Base-by-base conservation (phyloP, 35 echinoderm and acorn worm genomes). In the Antedon bifida region DNA sequence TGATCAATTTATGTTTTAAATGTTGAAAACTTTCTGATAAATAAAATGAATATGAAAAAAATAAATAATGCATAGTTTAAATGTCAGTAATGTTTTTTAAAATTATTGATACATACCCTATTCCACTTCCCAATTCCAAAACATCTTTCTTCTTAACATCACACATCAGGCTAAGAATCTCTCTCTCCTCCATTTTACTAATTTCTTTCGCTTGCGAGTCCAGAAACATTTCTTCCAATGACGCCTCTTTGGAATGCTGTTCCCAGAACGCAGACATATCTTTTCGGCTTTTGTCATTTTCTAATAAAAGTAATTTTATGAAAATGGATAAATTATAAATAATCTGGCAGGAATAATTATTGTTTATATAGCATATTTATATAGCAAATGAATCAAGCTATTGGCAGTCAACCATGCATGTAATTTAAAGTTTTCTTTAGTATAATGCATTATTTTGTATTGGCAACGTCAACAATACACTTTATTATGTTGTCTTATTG, bases 141-240 rank as follows among this genome's bases (percentile, higher is more conserved):
- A 96, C 78, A 56, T 45, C 92, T 82, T 92, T 96, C 19, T 87
- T 90, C 11, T 83, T 84, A 0, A 96, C 0, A 17, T 88, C 87
- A 36, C 90, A 90, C 0, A 96, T 76, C 3, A 96, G 80, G 34
- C 84, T 77, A 55, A 96, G 34, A 14, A 96, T 83, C 81, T 96
- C 93, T 19, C 87, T 90, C 5, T 79, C 75, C 74, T 92, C 90
- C 31, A 89, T 39, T 36, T 89, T 16, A 73, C 73, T 89, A 1
- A 96, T 30, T 0, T 74, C 8, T 23, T 79, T 38, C 30, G 87
- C 93, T 14, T 89, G 77, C 55, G 81, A 86, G 34, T 89, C 90
- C 33, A 96, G 80, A 90, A 96, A 92, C 93, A 92, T 96, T 76
- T 96, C 90, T 73, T 96, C 93, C 30, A 96, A 84, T 31, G 82